Conservation (phyloP, 2,797 vertebrate species). For the Bradypodion pumilum region DNA sequence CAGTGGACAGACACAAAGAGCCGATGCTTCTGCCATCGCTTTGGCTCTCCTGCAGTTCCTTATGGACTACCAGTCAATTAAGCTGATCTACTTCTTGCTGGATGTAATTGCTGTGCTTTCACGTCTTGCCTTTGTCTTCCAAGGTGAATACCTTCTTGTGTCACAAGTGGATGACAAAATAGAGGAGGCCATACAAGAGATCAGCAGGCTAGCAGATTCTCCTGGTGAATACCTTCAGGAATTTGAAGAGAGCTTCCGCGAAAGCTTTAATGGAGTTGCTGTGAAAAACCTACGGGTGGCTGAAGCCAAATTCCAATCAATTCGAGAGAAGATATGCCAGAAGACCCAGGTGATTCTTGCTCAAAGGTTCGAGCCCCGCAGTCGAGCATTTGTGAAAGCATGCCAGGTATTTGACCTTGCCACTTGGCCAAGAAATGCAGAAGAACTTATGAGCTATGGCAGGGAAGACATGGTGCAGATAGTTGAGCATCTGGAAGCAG, state of each 20-base stretch:
- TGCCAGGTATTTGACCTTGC: constrained; percentile 91
- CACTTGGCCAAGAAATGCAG: constrained; percentile 86
- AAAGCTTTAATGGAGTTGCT: constrained; percentile 94
- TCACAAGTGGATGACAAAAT: constrained; percentile 92
- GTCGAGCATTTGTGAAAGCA: constrained; percentile 87
- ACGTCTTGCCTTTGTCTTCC: constrained; percentile 91
- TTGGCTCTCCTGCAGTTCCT: constrained; percentile 94
- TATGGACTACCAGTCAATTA: constrained; percentile 95
- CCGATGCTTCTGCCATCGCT: constrained; percentile 91
- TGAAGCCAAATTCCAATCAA: constrained; percentile 96
- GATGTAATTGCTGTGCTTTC: constrained; percentile 93
- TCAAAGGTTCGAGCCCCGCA: constrained; percentile 88
- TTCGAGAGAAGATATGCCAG: constrained; percentile 96
- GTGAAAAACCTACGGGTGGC: constrained; percentile 94
- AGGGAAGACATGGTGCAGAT: constrained; percentile 92
- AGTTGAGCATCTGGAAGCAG: constrained; percentile 85
- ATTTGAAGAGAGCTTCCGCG: constrained; percentile 94
- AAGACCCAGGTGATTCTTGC: constrained; percentile 90
- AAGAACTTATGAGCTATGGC: constrained; percentile 88
- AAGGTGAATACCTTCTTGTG: constrained; percentile 90
- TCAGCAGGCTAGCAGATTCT: constrained; percentile 88
- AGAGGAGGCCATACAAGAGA: constrained; percentile 92
- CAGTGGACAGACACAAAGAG: constrained; percentile 91
- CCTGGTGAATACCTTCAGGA: constrained; percentile 95
- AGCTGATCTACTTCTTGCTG: constrained; percentile 96